Percentiles rank a stretch among this genome's conserved stretches.
Evolutionary conservation across 2,888 invertebrate species (phyloP).

Genomic region (Reticulitermes lucifugus): DNA sequence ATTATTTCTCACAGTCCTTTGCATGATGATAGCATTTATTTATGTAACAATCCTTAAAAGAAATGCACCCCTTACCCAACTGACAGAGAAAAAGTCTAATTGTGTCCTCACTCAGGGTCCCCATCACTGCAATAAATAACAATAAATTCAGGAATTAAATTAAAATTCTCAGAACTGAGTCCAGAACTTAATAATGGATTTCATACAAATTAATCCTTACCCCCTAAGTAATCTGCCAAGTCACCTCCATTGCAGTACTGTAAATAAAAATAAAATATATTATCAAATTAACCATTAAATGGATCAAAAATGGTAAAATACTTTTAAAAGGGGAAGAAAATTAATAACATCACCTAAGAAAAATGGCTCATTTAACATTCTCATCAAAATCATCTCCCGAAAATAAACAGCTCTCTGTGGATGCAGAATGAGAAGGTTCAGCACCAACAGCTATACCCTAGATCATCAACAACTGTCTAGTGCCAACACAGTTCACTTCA

Average conservation of each 20-base stretch:
- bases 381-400: too few species aligned
- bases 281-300: conserved; percentile 34
- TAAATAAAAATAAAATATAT: conserved; percentile 59
- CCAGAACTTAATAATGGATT: neutral
- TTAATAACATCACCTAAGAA: too few species aligned
- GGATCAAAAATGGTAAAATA: neutral
- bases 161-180: neutral
- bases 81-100: conserved; percentile 95
- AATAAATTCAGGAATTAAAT: neutral
- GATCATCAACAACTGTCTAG: too few species aligned
- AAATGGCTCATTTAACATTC: too few species aligned
- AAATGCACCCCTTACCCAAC: conserved; percentile 71
- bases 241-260: conserved; percentile 99
- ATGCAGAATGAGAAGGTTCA: too few species aligned
- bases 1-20: neutral
- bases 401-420: too few species aligned
- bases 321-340: neutral
- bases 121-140: conserved; percentile 74
- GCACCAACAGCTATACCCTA: too few species aligned
- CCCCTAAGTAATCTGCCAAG: conserved; percentile 95
- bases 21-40: neutral
- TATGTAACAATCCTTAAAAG: neutral
- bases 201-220: conserved; percentile 62
- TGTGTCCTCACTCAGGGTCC: conserved; percentile 96
- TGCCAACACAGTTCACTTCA: too few species aligned